These are phyloP conservation scores for Natrix natrix DNA, from an alignment of 2,797 vertebrate genomes.

Conservation along the genomic window DNA sequence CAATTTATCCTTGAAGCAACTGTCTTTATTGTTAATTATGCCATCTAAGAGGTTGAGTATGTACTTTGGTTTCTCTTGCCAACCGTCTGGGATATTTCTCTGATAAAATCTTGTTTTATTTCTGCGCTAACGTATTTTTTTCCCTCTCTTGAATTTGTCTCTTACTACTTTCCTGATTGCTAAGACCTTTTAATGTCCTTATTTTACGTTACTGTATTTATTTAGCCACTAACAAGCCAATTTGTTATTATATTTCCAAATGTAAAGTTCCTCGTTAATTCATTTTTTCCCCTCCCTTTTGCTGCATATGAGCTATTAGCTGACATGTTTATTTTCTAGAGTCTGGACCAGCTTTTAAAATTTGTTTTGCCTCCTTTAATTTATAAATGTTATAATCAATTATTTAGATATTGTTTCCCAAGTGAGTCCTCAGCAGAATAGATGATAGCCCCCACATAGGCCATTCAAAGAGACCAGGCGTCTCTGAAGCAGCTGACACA, in stretches of 20 bases:
- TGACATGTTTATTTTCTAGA: constrained; percentile 58
- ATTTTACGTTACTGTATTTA: background rate
- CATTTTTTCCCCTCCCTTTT: constrained; percentile 25
- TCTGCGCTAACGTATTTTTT: background rate
- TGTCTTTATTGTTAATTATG: constrained; percentile 3
- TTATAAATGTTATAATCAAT: constrained; percentile 68
- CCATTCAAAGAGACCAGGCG: constrained; percentile 45
- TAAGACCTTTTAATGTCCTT: constrained; percentile 2
- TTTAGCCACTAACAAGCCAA: constrained; percentile 10
- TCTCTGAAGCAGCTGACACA: constrained; percentile 57
- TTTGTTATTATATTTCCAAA: constrained; percentile 43
- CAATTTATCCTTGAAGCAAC: constrained; percentile 9
- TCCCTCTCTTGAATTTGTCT: constrained; percentile 12
- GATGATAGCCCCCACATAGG: constrained; percentile 58
- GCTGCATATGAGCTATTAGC: constrained; percentile 48
- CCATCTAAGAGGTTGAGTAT: background rate
- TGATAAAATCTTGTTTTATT: constrained; percentile 16
- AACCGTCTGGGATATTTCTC: background rate
- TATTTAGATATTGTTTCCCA: constrained; percentile 68
- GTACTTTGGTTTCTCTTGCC: background rate
- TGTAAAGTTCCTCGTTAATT: constrained; percentile 4
- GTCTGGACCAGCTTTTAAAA: constrained; percentile 60
- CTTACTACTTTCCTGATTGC: background rate
- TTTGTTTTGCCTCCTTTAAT: constrained; percentile 67
- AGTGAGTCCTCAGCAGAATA: constrained; percentile 54